phyloP scores from a whole-genome alignment of 2,113 vertebrate genomes.

The Scalopus aquaticus region DNA sequence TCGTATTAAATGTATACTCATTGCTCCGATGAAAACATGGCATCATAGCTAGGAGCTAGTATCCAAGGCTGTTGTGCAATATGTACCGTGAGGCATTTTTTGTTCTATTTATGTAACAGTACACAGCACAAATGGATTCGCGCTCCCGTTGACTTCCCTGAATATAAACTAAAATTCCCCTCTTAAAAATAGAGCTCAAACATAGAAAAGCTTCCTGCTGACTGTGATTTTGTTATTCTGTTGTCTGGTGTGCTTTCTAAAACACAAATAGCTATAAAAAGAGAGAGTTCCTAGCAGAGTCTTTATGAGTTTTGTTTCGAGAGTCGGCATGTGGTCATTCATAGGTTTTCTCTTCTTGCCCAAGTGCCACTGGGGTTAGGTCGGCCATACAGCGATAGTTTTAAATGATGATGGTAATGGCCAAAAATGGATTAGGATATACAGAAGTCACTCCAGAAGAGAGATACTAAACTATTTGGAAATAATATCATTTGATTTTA shows the following conservation, averaged over 20 bases:
- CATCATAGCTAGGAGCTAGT: background rate
- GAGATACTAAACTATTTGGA: constrained; percentile 49
- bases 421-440: constrained; percentile 57
- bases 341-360: background rate
- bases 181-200: background rate
- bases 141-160: constrained; percentile 21
- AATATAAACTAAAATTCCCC: background rate
- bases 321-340: background rate
- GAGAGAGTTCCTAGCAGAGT: background rate
- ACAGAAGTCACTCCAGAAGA: constrained; percentile 54
- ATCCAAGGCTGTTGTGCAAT: background rate
- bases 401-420: constrained; percentile 58
- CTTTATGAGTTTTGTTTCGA: constrained; percentile 24
- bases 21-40: background rate
- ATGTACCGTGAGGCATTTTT: background rate
- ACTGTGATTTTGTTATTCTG: constrained; percentile 38
- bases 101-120: background rate
- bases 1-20: background rate
- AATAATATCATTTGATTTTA: constrained; percentile 9
- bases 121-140: background rate
- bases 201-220: background rate
- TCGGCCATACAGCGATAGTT: background rate
- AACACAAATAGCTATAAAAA: constrained; percentile 32
- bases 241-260: background rate
- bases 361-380: background rate